Evolutionary conservation across 2,113 vertebrate genomes (phyloP).

Genomic region (Melanotaenia duboulayi): DNA sequence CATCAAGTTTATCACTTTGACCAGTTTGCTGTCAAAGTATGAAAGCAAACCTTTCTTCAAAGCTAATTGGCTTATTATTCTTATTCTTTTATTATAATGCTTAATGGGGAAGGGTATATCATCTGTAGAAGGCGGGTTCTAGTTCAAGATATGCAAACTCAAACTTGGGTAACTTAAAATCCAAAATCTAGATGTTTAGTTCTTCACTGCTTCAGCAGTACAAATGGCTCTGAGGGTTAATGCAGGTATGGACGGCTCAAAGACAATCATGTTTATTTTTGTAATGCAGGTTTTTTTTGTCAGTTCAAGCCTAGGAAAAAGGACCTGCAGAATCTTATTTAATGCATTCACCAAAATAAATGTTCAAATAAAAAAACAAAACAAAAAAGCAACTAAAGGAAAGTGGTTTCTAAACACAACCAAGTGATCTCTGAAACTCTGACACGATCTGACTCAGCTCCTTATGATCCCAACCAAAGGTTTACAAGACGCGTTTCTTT

Average conservation of each 20-base stretch:
- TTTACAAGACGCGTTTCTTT: too few relatives aligned
- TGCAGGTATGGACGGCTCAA: background rate
- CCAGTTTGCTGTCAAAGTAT: background rate
- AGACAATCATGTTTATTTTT: background rate
- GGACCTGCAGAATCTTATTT: background rate
- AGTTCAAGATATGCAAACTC: background rate
- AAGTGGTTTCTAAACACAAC: too few relatives aligned
- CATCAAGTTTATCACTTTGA: background rate
- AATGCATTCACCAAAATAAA: conserved; percentile 39
- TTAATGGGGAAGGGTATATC: background rate
- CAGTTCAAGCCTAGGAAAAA: background rate
- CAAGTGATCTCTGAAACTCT: too few relatives aligned
- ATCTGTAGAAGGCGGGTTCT: background rate
- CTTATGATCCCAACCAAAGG: too few relatives aligned
- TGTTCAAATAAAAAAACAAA: too few relatives aligned
- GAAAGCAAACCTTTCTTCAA: background rate
- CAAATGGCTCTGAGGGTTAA: background rate
- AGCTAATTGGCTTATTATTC: too few relatives aligned
- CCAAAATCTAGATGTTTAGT: background rate
- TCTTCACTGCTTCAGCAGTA: background rate
- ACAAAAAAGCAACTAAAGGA: too few relatives aligned
- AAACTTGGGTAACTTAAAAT: too few relatives aligned
- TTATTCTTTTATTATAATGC: too few relatives aligned
- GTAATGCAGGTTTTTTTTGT: conserved; percentile 7
- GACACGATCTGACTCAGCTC: too few relatives aligned